These are phyloP conservation scores for Epirrhoe alternata DNA, from an alignment of 2,888 invertebrate genomes.

Conservation along the genomic window DNA sequence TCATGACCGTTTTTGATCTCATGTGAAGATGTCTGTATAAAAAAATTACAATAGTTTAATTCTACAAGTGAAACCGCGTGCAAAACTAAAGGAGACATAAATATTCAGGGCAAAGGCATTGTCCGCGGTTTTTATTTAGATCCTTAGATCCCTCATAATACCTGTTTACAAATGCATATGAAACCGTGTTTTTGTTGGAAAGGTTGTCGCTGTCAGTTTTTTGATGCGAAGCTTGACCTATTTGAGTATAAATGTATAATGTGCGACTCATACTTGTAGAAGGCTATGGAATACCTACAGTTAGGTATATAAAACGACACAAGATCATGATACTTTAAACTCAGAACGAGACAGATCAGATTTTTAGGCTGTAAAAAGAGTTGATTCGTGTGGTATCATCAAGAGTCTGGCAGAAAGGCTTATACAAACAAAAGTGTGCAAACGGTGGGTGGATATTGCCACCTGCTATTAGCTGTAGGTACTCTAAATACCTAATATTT, in stretches of 20 bases:
- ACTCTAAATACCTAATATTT: too few relatives aligned
- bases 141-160: constrained; percentile 52
- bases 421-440: too few relatives aligned
- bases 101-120: constrained; percentile 47
- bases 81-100: constrained; percentile 34
- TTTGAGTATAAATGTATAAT: background rate
- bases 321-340: background rate
- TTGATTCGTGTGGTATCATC: too few relatives aligned
- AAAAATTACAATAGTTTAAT: background rate
- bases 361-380: too few relatives aligned
- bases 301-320: background rate
- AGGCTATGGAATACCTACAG: background rate
- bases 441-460: too few relatives aligned
- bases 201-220: constrained; percentile 31
- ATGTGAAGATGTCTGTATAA: background rate
- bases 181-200: constrained; percentile 42
- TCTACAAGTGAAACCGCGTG: constrained; percentile 9
- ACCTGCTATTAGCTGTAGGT: too few relatives aligned
- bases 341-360: too few relatives aligned
- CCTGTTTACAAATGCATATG: constrained; percentile 56
- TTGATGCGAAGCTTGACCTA: constrained; percentile 24
- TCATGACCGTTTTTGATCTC: too few relatives aligned
- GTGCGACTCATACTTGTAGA: background rate
- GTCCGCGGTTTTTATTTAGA: constrained; percentile 57
- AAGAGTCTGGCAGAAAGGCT: too few relatives aligned